phyloP scores from a whole-genome alignment of 2,888 invertebrate species.

The Nipponacmea schrenckii region DNA sequence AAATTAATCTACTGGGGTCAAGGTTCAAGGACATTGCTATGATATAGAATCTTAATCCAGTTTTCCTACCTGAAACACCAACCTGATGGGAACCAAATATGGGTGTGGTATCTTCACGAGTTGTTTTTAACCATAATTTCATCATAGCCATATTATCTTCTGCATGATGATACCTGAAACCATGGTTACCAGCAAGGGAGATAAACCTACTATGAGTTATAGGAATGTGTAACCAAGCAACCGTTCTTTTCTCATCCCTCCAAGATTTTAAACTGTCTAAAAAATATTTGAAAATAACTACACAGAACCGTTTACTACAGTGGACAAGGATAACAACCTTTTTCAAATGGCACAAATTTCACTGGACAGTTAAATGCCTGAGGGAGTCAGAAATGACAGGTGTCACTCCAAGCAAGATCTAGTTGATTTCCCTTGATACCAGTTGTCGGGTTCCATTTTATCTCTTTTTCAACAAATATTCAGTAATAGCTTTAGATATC shows the following conservation, averaged over 20 bases:
- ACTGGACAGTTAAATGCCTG: too few relatives aligned
- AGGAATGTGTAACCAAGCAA: slow-evolving; percentile 58
- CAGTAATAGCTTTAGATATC: too few relatives aligned
- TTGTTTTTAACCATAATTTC: slow-evolving; percentile 51
- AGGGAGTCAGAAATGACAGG: too few relatives aligned
- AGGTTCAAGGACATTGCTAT: background rate
- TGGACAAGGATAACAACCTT: background rate
- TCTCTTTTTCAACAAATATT: too few relatives aligned
- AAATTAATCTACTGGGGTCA: too few relatives aligned
- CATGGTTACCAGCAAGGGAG: slow-evolving; percentile 47
- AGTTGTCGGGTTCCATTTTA: too few relatives aligned
- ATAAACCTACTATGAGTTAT: slow-evolving; percentile 48
- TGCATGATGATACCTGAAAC: slow-evolving; percentile 63
- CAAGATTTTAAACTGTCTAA: slow-evolving; percentile 49
- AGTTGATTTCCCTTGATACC: too few relatives aligned
- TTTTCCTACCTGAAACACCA: slow-evolving; percentile 62
- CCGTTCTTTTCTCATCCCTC: slow-evolving; percentile 38
- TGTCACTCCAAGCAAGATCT: too few relatives aligned
- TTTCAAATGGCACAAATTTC: background rate
- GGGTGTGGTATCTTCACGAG: slow-evolving; percentile 45
- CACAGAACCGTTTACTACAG: background rate
- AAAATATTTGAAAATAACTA: background rate
- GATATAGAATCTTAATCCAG: too few relatives aligned
- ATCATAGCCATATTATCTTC: slow-evolving; percentile 52
- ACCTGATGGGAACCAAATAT: slow-evolving; percentile 63